Evolutionary conservation across 2,888 invertebrate species (phyloP).

Genomic region (Lymantria monacha): DNA sequence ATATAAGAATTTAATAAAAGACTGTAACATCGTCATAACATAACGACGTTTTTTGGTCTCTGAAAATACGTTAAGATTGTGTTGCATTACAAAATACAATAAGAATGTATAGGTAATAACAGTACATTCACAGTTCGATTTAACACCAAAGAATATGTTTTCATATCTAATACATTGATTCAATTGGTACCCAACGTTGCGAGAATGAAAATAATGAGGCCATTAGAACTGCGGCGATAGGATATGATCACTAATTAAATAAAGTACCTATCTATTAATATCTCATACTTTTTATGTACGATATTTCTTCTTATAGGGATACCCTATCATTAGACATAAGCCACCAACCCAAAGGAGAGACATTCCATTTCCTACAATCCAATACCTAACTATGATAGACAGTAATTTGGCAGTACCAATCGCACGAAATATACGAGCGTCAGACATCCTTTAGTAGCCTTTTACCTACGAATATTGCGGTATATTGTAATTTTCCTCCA

Average conservation of each 20-base stretch:
- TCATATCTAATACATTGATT: constrained; percentile 39
- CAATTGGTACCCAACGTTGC: constrained; percentile 27
- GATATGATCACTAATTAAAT: background rate
- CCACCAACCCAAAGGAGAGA: no score
- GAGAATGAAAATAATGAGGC: constrained; percentile 23
- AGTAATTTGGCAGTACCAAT: no score
- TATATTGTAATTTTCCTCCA: no score
- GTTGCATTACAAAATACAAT: background rate
- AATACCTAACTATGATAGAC: no score
- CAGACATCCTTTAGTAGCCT: no score
- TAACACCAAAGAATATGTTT: constrained; percentile 39
- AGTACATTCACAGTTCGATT: constrained; percentile 42
- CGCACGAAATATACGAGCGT: no score
- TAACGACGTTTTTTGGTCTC: background rate
- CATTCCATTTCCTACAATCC: no score
- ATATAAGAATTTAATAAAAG: background rate
- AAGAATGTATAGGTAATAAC: background rate
- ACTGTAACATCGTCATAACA: background rate
- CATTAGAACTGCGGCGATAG: background rate
- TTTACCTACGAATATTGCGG: no score
- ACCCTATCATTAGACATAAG: no score
- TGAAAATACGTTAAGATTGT: background rate
- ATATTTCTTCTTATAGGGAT: no score
- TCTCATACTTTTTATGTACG: no score
- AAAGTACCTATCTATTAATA: background rate